phyloP scores from a whole-genome alignment of 2,797 vertebrate genomes.

The Coregonus sp. region DNA sequence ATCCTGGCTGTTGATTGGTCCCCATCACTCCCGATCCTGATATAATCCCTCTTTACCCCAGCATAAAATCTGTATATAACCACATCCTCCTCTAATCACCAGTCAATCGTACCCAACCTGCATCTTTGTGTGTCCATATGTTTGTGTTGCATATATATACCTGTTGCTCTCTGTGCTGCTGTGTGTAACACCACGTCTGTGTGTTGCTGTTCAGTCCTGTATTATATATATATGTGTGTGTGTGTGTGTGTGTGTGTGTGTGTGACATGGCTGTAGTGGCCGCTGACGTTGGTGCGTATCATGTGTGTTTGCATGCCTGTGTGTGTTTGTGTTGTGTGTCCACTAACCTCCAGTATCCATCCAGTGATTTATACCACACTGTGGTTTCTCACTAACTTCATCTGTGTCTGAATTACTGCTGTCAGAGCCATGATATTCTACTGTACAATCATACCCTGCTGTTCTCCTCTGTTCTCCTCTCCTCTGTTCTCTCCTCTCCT shows the following conservation, averaged over 20 bases:
- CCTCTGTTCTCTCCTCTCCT: too few species aligned
- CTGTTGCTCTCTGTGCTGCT: not conserved
- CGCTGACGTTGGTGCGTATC: too few species aligned
- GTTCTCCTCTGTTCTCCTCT: too few species aligned
- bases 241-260: slow-evolving; percentile 13
- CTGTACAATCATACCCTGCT: not conserved
- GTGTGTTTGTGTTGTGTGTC: not conserved
- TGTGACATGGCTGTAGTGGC: too few species aligned
- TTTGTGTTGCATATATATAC: slow-evolving; percentile 3
- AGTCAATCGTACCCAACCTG: slow-evolving; percentile 3
- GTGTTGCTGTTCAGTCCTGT: not conserved
- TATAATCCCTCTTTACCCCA: not conserved
- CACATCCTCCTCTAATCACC: not conserved
- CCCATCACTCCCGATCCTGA: not conserved
- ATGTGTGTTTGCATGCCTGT: not conserved
- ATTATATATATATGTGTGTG: slow-evolving; percentile 7
- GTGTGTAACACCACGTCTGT: not conserved
- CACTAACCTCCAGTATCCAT: not conserved
- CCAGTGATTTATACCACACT: not conserved
- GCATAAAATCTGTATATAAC: not conserved
- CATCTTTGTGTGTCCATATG: slow-evolving; percentile 7
- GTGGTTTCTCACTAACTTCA: not conserved
- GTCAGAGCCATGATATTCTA: not conserved
- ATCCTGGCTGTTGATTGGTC: not conserved
- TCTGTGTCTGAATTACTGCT: not conserved